Base-by-base conservation (phyloP, 35 echinoderm and acorn worm species). In the Ophioderma brevispina region DNA sequence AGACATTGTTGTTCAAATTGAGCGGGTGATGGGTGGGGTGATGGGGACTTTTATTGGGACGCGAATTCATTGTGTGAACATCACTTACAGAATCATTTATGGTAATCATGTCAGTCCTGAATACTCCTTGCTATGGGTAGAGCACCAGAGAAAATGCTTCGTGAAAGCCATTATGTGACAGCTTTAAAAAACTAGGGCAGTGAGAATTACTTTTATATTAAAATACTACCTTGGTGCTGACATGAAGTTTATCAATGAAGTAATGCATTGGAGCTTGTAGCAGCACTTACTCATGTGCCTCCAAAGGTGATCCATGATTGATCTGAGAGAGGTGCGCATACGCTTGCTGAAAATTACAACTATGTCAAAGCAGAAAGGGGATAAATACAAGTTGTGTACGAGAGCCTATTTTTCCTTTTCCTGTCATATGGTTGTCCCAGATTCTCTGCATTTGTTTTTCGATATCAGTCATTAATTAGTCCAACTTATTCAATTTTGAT, bases 361-460 rank as follows among this genome's bases (percentile, higher is more conserved):
- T 17, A 41, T 81, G 13, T 34, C 49, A 49, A 88, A 76, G 36
- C 30, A 88, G 40, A 59, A 28, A 30, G 31, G 46, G 46, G 4
- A 55, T 35, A 85, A 55, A 55, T 49, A 81, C 75, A 43, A 33
- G 38, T 50, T 93, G 91, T 88, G 1, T 40, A 39, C 32, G 64
- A 14, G 31, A 18, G 75, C 91, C 91, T 18, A 76, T 88, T 23
- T 83, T 93, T 37, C 91, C 87, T 49, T 87, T 59, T 34, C 50
- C 17, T 34, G 88, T 43, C 36, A 35, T 36, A 70, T 25, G 23
- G 50, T 87, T 46, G 63, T 93, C 19, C 77, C 85, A 40, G 91
- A 93, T 59, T 32, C 78, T 0, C 86, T 93, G 55, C 82, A 92
- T 50, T 56, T 92, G 36, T 91, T 43, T 84, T 91, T 37, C 64